Evolutionary conservation across 53 echinoderm and acorn worm genomes (phyloP).

Genomic region (Mesocentrotus franciscanus): DNA sequence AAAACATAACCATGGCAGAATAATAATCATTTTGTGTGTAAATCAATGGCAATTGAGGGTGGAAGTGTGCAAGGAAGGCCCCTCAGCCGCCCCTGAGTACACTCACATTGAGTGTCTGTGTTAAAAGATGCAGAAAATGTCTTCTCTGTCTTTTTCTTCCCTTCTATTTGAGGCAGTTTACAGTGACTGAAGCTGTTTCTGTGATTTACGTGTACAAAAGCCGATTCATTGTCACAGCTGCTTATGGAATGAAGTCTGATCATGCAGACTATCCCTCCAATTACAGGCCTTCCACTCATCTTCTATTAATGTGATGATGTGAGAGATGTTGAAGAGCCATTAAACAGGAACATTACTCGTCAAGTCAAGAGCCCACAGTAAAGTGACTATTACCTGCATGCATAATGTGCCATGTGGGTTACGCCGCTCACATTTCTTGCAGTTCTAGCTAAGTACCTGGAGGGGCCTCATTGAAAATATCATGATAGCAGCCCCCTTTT

Average conservation of each 20-base stretch:
- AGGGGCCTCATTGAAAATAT: conserved; percentile 18
- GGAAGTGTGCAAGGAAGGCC: too few species aligned
- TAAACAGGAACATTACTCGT: conserved; percentile 8
- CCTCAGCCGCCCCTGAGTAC: too few species aligned
- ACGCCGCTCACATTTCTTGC: neutral
- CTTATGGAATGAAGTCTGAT: neutral
- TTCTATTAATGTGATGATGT: neutral
- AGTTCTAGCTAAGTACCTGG: neutral
- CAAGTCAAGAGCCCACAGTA: neutral
- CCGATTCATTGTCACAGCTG: neutral
- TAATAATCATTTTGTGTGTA: too few species aligned
- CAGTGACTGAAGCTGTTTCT: too few species aligned
- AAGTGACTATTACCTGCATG: neutral
- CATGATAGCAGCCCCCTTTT: neutral
- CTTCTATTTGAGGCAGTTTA: too few species aligned
- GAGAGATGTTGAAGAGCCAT: neutral
- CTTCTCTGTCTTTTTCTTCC: too few species aligned
- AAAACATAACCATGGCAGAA: too few species aligned
- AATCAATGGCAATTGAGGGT: too few species aligned
- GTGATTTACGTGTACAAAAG: neutral
- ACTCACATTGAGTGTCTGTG: too few species aligned
- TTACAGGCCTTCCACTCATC: neutral
- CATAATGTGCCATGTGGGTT: neutral
- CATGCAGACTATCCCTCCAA: neutral
- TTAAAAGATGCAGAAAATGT: too few species aligned